Evolutionary conservation across 2,113 vertebrate genomes (phyloP).

Genomic region (Phrynosoma platyrhinos): DNA sequence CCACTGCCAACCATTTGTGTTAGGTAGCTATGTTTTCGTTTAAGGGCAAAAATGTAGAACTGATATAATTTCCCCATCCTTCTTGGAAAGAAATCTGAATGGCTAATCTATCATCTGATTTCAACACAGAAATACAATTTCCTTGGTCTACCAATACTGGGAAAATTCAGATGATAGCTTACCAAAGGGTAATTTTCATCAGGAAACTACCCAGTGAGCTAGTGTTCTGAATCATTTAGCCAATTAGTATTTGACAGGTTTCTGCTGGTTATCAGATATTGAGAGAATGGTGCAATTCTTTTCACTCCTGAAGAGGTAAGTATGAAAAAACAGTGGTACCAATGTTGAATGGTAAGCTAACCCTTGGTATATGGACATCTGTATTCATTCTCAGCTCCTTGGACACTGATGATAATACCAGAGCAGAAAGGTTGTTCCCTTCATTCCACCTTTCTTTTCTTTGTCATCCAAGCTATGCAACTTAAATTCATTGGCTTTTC

Average conservation of each 20-base stretch:
- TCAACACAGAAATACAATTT: not conserved
- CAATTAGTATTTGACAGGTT: not conserved
- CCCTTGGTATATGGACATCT: not conserved
- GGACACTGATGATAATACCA: not conserved
- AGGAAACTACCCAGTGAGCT: not conserved
- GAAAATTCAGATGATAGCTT: not conserved
- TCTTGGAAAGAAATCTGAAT: too few relatives aligned
- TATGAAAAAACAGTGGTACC: not conserved
- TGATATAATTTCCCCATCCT: too few relatives aligned
- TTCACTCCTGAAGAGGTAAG: not conserved
- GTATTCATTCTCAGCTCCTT: not conserved
- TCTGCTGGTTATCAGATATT: not conserved
- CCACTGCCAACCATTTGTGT: too few relatives aligned
- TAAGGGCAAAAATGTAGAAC: too few relatives aligned
- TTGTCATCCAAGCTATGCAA: not conserved
- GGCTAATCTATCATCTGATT: not conserved
- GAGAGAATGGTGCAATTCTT: not conserved
- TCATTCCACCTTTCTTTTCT: not conserved
- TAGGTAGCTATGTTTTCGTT: not conserved
- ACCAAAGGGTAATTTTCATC: not conserved
- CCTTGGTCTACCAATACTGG: not conserved
- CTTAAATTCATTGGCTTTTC: not conserved
- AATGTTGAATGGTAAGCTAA: not conserved
- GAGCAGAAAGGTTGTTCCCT: not conserved
- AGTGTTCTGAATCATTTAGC: too few relatives aligned